Base-by-base conservation (phyloP, 2,113 vertebrate genomes). In the Sterrhoptilus dennistouni region DNA sequence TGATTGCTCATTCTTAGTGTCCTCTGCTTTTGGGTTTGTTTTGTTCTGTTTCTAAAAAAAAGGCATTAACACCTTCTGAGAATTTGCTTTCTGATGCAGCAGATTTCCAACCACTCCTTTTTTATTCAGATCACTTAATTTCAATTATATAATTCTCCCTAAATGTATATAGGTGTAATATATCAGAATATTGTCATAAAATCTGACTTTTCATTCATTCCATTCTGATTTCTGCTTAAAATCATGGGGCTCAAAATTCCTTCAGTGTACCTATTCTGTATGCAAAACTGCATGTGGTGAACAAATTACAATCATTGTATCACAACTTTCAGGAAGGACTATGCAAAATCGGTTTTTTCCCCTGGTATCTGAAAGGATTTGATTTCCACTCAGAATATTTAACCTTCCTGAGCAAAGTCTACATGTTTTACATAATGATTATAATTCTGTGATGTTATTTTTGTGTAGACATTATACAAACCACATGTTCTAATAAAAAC, bases 271-370 rank as follows among this genome's bases (percentile, higher is more conserved):
- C 89, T 82, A 77, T 44, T 97, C 72, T 96, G 81, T 77, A 94
- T 92, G 87, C 90, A 96, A 91, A 97, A 95, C 81, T 78, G 88
- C 90, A 86, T 85, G 35, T 78, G 82, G 81, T 80, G 74, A 97
- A 94, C 77, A 97, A 97, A 97, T 94, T 95, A 49, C 76, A 56
- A 90, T 81, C 66, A 94, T 95, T 95, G 87, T 96, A 93, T 77
- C 52, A 93, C 81, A 84, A 83, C 76, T 93, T 97, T 97, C 90
- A 91, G 56, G 47, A 92, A 90, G 50, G 96, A 92, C 57, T 95
- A 94, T 79, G 56, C 56, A 95, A 94, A 89, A 97, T 69, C 3
- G 0, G 27, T 89, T 86, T 84, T 87, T 75, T 8, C 45, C 89
- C 90, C 15, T 66, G 47, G 90, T 93, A 96, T 49, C 89, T 87